Conservation (phyloP, 2,888 invertebrate genomes). For the Parapristionchus giblindavisi region DNA sequence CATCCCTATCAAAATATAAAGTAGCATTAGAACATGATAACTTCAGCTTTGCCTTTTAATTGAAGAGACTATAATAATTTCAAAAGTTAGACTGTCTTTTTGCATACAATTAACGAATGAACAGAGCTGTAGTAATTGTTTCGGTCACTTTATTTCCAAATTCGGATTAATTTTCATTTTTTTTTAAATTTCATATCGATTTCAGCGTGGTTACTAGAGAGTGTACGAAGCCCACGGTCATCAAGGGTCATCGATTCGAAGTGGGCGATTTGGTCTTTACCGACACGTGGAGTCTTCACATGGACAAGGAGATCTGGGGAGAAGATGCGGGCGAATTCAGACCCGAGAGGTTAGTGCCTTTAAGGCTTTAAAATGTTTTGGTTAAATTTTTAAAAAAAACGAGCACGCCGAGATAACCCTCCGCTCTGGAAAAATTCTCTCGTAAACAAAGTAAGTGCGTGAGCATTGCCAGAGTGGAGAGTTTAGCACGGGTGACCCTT, state of each 20-base stretch:
- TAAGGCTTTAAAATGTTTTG: no score
- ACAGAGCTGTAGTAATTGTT: background rate
- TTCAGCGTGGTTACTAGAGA: conserved; percentile 27
- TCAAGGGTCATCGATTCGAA: conserved; percentile 15
- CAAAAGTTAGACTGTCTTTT: background rate
- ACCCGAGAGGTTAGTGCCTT: conserved; percentile 12
- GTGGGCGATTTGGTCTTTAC: conserved; percentile 8
- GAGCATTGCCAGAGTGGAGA: no score
- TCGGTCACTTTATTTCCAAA: background rate
- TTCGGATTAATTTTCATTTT: background rate
- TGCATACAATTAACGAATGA: background rate
- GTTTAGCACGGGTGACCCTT: no score
- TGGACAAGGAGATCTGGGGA: conserved; percentile 29
- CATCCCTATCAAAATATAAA: no score
- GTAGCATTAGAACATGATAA: no score
- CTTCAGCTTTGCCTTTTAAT: background rate
- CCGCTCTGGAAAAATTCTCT: no score
- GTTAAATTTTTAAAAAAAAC: no score
- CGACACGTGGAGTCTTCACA: conserved; percentile 27
- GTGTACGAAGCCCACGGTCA: background rate
- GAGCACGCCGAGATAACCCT: no score
- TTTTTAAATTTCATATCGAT: no score
- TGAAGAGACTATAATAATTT: background rate
- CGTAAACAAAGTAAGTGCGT: no score
- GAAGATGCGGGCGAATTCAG: conserved; percentile 25